Evolutionary conservation across 2,888 invertebrate genomes (phyloP), one percentile per base, ranked within the genome.

Genomic region (Selenia dentaria): DNA sequence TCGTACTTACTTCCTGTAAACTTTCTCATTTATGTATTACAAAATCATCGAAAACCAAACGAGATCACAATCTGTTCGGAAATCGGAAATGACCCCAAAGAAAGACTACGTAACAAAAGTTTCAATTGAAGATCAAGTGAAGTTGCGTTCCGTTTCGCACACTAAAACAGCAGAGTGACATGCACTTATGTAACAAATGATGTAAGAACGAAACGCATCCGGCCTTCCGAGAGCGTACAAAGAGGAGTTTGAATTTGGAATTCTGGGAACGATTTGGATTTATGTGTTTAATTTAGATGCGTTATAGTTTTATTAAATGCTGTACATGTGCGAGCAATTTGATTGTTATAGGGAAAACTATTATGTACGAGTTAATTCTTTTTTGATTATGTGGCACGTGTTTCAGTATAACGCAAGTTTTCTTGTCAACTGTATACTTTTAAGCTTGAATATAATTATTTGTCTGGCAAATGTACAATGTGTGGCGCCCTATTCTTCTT

Each of bases 131-230:
- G 32, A 32, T 27, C 43, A 29, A 44, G 16, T 49, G 36, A 51
- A 37, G 44, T 31, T 51, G 45, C 59, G 56, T 54, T 58, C 49
- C 59, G 57, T 58, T 57, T 43, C 51, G 50, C 56, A 53, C 35
- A 45, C 39, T 26, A 39, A 13, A 36, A 33, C 47, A 16, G 34
- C 34, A 10, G 53, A 57, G 60, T 53, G 49, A 59, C 42, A 59
- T 31, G 41, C 28, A 36, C 27, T 66, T 63, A 48, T 54, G 59
- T 37, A 66, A 65, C 26, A 42, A n/a, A 46, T 62, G 53, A 63
- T 53, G 61, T 53, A 63, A 53, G 35, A 57, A 45, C 53, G 51
- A 44, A 58, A 51, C 57, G 56, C 24, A 38, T 55, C 29, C 43
- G 51, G 44, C 45, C 61, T 63, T 63, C 64, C 63, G 63, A 51